These are phyloP conservation scores for Ypsolopha scabrella DNA, from an alignment of 2,888 invertebrate species.

Conservation along the genomic window DNA sequence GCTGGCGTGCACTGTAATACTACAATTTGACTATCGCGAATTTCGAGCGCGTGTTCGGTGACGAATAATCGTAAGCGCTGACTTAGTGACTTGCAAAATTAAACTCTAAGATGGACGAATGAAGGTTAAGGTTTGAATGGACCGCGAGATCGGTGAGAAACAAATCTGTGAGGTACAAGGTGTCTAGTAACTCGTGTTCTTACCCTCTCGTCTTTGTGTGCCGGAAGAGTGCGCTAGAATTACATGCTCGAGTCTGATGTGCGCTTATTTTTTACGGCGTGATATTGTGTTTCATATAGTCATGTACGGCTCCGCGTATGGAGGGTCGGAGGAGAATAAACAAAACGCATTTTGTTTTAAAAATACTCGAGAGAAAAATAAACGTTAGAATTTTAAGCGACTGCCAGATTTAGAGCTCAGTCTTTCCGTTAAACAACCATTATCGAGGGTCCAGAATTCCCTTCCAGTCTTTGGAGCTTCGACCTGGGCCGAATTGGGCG, in stretches of 20 bases:
- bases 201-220: slow-evolving; percentile 69
- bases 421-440: background rate
- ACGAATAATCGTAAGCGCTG: slow-evolving; percentile 38
- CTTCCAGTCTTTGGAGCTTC: slow-evolving; percentile 16
- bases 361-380: background rate
- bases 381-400: background rate
- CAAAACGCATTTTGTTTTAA: slow-evolving; percentile 17
- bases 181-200: slow-evolving; percentile 71
- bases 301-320: slow-evolving; percentile 63
- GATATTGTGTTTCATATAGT: slow-evolving; percentile 66
- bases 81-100: too few relatives aligned
- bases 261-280: slow-evolving; percentile 69
- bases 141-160: slow-evolving; percentile 47
- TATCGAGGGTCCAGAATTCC: background rate
- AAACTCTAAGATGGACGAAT: background rate
- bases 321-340: slow-evolving; percentile 40
- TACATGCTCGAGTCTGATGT: slow-evolving; percentile 69
- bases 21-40: slow-evolving; percentile 71
- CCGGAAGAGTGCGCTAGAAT: slow-evolving; percentile 71
- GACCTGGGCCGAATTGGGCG: slow-evolving; percentile 29
- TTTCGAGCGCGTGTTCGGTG: slow-evolving; percentile 47
- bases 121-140: slow-evolving; percentile 39
- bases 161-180: slow-evolving; percentile 69
- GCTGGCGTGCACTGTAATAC: slow-evolving; percentile 60
- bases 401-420: background rate